phyloP scores from a whole-genome alignment of 2,888 invertebrate genomes.

The Eilema depressum region DNA sequence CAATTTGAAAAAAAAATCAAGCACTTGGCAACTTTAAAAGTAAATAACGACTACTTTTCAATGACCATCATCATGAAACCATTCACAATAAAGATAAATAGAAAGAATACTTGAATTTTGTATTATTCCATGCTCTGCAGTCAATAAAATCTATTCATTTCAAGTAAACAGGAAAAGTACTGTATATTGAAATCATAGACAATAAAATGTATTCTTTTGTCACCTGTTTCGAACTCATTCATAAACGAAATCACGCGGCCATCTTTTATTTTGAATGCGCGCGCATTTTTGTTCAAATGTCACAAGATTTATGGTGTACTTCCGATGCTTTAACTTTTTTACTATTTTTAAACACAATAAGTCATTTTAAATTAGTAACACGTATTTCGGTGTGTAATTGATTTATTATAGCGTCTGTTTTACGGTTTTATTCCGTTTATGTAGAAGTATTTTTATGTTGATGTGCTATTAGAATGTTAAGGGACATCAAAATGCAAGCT shows the following conservation, averaged over 20 bases:
- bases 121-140: not conserved
- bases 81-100: constrained; percentile 6
- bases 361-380: constrained; percentile 53
- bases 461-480: not conserved
- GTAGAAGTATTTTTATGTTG: not conserved
- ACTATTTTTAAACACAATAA: constrained; percentile 42
- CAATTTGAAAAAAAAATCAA: not conserved
- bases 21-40: not conserved
- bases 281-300: constrained; percentile 63
- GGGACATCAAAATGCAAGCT: not conserved
- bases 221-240: constrained; percentile 48
- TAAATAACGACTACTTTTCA: not conserved
- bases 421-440: constrained; percentile 19
- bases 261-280: constrained; percentile 52
- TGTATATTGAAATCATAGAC: constrained; percentile 39
- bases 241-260: constrained; percentile 44
- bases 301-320: constrained; percentile 69
- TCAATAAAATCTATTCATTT: constrained; percentile 20
- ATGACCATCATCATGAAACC: not conserved
- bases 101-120: constrained; percentile 9
- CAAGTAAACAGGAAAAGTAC: constrained; percentile 36
- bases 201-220: constrained; percentile 48
- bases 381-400: constrained; percentile 45
- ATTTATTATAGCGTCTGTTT: constrained; percentile 37
- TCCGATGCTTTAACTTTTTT: constrained; percentile 64